Percentiles rank a stretch among this genome's conserved stretches.
Evolutionary conservation across 2,888 invertebrate species (phyloP).

Genomic region (Nephrocerus scutellatus): DNA sequence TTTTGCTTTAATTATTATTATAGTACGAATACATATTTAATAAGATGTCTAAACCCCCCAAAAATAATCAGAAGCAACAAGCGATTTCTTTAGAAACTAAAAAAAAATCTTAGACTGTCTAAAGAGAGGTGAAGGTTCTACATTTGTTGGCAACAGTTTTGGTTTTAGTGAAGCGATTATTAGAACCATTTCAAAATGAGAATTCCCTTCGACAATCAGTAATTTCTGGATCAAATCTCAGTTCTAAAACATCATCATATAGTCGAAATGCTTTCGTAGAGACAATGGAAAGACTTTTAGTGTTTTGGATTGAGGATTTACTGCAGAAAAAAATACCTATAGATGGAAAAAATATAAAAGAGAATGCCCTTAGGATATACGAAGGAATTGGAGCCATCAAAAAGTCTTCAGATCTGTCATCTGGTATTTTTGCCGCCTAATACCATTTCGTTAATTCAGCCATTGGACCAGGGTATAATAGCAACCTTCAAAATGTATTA

Average conservation of each 20-base stretch:
- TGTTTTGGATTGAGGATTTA: conserved; percentile 10
- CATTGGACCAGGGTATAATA: no score
- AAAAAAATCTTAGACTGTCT: conserved; percentile 5
- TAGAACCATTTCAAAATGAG: conserved; percentile 9
- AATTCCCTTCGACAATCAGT: conserved; percentile 7
- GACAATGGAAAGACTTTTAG: conserved; percentile 11
- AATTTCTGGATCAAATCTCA: conserved; percentile 9
- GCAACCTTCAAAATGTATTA: no score
- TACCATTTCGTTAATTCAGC: no score
- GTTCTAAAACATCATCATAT: conserved; percentile 13
- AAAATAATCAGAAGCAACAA: conserved; percentile 6
- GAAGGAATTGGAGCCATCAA: conserved; percentile 13
- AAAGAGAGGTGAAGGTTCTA: not conserved
- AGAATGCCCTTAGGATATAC: conserved; percentile 16
- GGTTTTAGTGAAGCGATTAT: conserved; percentile 10
- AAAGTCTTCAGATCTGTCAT: conserved; percentile 9
- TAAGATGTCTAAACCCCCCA: no score
- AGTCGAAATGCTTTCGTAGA: conserved; percentile 9
- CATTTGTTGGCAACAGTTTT: conserved; percentile 9
- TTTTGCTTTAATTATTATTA: no score
- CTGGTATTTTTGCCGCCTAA: no score
- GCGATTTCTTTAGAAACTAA: conserved; percentile 7
- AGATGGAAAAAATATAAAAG: conserved; percentile 17
- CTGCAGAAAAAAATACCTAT: conserved; percentile 12
- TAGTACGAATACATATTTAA: no score